A percentile compares a stretch with the other conserved stretches of the same genome.
Evolutionary conservation across 2,113 vertebrate species (phyloP).

Genomic region (Catharus minimus): DNA sequence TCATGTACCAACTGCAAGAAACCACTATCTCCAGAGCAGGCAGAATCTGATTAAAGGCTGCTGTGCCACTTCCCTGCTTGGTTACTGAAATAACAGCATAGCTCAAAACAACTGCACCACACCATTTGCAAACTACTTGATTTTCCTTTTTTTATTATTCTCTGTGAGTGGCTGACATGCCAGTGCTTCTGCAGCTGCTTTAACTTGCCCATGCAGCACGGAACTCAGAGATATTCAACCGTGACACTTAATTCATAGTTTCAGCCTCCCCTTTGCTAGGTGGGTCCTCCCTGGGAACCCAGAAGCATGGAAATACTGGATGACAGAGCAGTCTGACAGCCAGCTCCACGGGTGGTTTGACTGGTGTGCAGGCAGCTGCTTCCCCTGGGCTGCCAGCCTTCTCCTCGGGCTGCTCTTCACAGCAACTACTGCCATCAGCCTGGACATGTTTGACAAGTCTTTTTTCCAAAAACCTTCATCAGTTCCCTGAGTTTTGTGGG

Average conservation of each 20-base stretch:
- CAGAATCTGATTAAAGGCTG: neutral
- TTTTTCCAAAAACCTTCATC: neutral
- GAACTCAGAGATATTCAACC: neutral
- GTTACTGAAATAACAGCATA: neutral
- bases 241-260: neutral
- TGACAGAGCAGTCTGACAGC: neutral
- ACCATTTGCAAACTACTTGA: neutral
- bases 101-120: neutral
- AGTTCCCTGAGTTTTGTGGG: neutral
- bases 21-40: neutral
- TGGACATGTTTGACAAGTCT: fast-evolving
- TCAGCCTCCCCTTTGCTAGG: neutral
- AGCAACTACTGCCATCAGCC: neutral
- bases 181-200: neutral
- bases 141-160: neutral
- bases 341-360: neutral
- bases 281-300: neutral
- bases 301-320: neutral
- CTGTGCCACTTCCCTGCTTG: neutral
- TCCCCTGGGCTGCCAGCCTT: neutral
- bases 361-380: fast-evolving
- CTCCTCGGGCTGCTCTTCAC: neutral
- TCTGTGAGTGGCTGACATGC: neutral
- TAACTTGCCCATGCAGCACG: neutral
- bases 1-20: neutral